These are phyloP conservation scores for Acestrorhynchus altus DNA, from an alignment of 2,797 vertebrate species.

Conservation along the genomic window DNA sequence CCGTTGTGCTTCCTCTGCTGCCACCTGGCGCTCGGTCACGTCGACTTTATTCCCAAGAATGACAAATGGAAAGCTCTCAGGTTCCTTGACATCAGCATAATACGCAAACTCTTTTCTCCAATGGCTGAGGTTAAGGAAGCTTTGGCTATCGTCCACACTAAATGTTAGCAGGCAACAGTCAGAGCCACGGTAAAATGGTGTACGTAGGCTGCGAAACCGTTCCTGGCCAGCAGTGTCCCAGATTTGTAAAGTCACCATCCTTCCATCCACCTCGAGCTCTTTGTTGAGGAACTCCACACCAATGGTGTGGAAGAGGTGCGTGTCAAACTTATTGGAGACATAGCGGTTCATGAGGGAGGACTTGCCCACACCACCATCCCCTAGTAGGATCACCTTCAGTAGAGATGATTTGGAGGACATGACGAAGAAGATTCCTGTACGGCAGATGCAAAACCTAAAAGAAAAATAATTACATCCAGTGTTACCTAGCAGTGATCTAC, in stretches of 20 bases:
- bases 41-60: slow-evolving; percentile 96
- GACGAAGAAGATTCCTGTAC: slow-evolving; percentile 24
- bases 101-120: slow-evolving; percentile 98
- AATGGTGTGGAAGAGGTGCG: slow-evolving; percentile 96
- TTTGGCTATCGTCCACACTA: slow-evolving; percentile 92
- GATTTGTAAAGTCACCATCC: slow-evolving; percentile 92
- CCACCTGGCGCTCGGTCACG: slow-evolving; percentile 89
- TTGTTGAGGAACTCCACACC: slow-evolving; percentile 98
- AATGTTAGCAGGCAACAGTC: slow-evolving; percentile 98
- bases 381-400: slow-evolving; percentile 95
- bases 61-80: slow-evolving; percentile 92
- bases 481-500: too few species aligned
- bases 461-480: not conserved
- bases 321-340: slow-evolving; percentile 94
- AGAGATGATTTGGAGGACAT: slow-evolving; percentile 89
- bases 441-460: slow-evolving; percentile 16
- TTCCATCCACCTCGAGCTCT: slow-evolving; percentile 94
- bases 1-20: slow-evolving; percentile 85
- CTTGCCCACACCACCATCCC: slow-evolving; percentile 96
- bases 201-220: slow-evolving; percentile 93
- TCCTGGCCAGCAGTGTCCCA: slow-evolving; percentile 99
- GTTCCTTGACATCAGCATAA: slow-evolving; percentile 93
- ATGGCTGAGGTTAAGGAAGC: slow-evolving; percentile 91
- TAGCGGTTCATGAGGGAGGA: slow-evolving; percentile 99
- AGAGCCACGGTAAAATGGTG: slow-evolving; percentile 95